Conservation (phyloP, 2,113 vertebrate genomes). For the Myxocyprinus asiaticus region DNA sequence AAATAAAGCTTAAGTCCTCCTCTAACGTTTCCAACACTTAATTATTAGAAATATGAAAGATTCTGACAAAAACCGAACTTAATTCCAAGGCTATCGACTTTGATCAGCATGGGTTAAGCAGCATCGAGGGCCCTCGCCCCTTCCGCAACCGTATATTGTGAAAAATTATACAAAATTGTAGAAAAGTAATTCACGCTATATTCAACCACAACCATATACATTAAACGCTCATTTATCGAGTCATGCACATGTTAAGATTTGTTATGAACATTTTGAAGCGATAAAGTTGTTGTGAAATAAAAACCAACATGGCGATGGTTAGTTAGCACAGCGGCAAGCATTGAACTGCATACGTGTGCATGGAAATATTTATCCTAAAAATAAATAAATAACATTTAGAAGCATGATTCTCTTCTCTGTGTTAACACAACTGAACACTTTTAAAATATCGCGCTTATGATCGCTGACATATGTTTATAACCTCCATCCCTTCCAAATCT, state of each 20-base stretch:
- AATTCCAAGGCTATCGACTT: conserved; percentile 68
- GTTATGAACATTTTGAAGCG: conserved; percentile 62
- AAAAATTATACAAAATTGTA: conserved; percentile 62
- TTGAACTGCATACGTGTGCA: conserved; percentile 82
- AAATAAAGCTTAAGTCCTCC: conserved; percentile 75
- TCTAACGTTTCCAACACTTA: conserved; percentile 56
- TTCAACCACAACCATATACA: conserved; percentile 33
- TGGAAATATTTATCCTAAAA: conserved; percentile 74
- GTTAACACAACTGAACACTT: conserved; percentile 1
- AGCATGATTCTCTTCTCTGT: conserved; percentile 31
- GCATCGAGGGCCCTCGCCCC: conserved; percentile 76
- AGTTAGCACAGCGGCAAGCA: conserved; percentile 62
- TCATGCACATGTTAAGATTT: conserved; percentile 53
- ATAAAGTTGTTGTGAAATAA: conserved; percentile 55
- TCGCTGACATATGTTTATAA: conserved; percentile 30
- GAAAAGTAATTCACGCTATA: conserved; percentile 40
- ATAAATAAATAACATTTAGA: conserved; percentile 69
- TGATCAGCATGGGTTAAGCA: conserved; percentile 56
- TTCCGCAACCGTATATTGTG: conserved; percentile 70
- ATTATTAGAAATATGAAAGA: conserved; percentile 3
- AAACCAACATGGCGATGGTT: conserved; percentile 88
- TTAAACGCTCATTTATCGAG: conserved; percentile 53
- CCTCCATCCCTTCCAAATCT: conserved; percentile 16
- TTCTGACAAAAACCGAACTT: conserved; percentile 61
- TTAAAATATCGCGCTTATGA: neutral